These are phyloP conservation scores for Scaptomyza pallida DNA, from an alignment of 1,140 invertebrate species.

Conservation along the genomic window DNA sequence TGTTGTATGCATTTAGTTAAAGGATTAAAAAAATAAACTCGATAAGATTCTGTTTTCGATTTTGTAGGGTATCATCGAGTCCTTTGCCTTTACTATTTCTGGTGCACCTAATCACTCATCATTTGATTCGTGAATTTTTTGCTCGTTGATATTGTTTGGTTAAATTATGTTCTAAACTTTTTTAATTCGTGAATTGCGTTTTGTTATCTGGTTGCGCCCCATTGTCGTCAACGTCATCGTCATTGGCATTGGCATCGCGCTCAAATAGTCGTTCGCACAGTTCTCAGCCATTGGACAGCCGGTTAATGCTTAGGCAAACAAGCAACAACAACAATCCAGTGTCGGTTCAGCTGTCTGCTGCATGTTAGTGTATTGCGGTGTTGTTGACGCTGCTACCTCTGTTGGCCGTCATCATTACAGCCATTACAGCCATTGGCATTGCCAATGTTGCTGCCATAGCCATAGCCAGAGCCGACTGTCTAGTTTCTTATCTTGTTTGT, in stretches of 20 bases:
- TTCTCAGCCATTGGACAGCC: constrained; percentile 33
- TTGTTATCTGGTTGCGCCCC: constrained; percentile 45
- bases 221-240: constrained; percentile 29
- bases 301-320: constrained; percentile 38
- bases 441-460: neutral
- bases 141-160: no score
- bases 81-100: no score
- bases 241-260: no score
- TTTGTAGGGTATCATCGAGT: no score
- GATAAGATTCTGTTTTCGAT: no score
- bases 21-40: no score
- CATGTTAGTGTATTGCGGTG: constrained; percentile 1
- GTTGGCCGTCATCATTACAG: neutral
- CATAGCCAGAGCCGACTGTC: neutral
- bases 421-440: neutral
- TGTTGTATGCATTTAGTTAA: no score
- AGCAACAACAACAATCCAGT: constrained; percentile 30
- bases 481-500: constrained; percentile 37
- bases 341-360: constrained; percentile 33
- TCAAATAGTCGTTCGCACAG: no score
- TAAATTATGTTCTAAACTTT: no score
- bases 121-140: no score
- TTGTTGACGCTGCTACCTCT: neutral
- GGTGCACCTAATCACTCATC: no score
- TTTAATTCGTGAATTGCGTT: constrained; percentile 3